Conservation (phyloP, 2,113 vertebrate genomes). For the Calyptomena viridis region DNA sequence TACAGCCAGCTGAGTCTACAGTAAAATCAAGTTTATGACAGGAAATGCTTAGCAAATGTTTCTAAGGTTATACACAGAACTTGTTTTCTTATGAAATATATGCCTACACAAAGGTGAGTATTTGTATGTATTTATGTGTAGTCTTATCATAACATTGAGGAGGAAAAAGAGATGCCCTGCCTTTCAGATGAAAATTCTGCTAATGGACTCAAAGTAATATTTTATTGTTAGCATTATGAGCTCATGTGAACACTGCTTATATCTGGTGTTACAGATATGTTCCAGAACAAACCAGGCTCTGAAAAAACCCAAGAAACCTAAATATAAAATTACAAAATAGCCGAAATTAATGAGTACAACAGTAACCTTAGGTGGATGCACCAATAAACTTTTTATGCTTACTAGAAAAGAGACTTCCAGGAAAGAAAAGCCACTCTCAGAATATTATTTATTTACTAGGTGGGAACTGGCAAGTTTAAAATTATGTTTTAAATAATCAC, state of each 20-base stretch:
- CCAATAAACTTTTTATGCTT: background rate
- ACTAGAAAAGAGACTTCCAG: background rate
- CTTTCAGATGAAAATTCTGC: background rate
- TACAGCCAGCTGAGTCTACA: background rate
- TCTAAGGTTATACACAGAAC: background rate
- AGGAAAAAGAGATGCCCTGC: background rate
- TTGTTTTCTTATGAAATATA: background rate
- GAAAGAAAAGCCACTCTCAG: background rate
- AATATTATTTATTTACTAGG: background rate
- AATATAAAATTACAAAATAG: background rate
- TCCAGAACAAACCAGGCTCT: background rate
- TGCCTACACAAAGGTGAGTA: background rate
- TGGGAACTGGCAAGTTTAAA: background rate
- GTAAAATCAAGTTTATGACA: background rate
- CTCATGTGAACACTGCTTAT: background rate
- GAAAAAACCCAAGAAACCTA: background rate
- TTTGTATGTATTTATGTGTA: background rate
- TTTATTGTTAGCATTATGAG: background rate
- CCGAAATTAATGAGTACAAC: background rate
- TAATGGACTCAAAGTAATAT: background rate
- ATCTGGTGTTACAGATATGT: background rate
- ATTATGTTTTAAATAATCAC: background rate
- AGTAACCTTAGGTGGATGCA: background rate
- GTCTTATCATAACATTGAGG: background rate
- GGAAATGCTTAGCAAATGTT: background rate